phyloP scores from a whole-genome alignment of 2,797 vertebrate species.

The Bradypodion pumilum region DNA sequence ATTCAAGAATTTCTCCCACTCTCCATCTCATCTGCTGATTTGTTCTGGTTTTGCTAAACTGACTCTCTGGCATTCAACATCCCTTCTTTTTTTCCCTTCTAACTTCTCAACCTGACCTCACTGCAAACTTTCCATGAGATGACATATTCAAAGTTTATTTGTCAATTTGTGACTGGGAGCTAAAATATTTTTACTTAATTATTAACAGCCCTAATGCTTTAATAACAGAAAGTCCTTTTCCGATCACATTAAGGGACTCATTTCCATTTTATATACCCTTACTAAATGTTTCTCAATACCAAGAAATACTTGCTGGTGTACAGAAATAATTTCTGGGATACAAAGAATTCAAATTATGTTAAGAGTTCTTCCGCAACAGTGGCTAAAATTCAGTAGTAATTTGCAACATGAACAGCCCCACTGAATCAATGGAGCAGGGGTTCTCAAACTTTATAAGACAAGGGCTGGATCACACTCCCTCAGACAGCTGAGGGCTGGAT shows the following conservation, averaged over 20 bases:
- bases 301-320: background rate
- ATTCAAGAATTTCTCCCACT: background rate
- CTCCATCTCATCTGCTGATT: background rate
- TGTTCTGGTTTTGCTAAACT: background rate
- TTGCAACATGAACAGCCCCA: too few relatives aligned
- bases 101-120: background rate
- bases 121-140: background rate
- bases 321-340: background rate
- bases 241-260: background rate
- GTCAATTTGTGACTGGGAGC: background rate
- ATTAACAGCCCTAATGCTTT: background rate
- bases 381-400: too few relatives aligned
- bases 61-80: background rate
- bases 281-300: background rate
- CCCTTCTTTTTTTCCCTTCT: too few relatives aligned
- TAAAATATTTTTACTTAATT: background rate
- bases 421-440: too few relatives aligned
- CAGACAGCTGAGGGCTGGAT: too few relatives aligned
- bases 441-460: too few relatives aligned
- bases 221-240: background rate
- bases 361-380: background rate
- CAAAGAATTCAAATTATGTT: background rate
- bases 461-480: too few relatives aligned
- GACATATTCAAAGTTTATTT: background rate
- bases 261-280: background rate